Conservation (phyloP, 2,797 vertebrate genomes). For the Characodon lateralis region DNA sequence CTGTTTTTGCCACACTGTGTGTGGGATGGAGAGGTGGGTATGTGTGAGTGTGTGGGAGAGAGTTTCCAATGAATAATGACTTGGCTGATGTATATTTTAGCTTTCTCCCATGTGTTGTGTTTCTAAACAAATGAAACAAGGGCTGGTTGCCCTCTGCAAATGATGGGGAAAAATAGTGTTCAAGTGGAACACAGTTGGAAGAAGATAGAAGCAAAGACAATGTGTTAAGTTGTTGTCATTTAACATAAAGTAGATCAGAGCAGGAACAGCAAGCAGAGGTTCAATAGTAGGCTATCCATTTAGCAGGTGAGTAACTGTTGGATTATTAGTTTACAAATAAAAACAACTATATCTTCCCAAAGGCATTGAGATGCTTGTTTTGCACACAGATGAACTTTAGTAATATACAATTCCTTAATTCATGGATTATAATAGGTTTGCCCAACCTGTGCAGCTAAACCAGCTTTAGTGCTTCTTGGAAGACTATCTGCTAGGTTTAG, state of each 20-base stretch:
- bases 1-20: constrained; percentile 42
- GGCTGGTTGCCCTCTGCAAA: constrained; percentile 47
- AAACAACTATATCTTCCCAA: constrained; percentile 12
- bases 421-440: neutral
- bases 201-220: constrained; percentile 41
- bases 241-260: constrained; percentile 42
- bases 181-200: constrained; percentile 30
- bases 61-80: constrained; percentile 58
- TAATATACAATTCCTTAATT: no score
- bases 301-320: constrained; percentile 26
- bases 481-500: neutral
- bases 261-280: constrained; percentile 17
- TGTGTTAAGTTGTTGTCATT: constrained; percentile 48
- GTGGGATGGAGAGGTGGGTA: constrained; percentile 45
- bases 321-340: constrained; percentile 21
- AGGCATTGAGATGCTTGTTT: neutral
- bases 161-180: constrained; percentile 26
- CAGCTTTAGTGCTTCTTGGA: neutral
- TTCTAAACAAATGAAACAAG: constrained; percentile 70
- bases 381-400: neutral
- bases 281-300: constrained; percentile 44
- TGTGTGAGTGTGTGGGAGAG: constrained; percentile 20
- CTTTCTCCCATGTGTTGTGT: constrained; percentile 58
- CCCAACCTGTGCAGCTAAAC: neutral
- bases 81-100: constrained; percentile 68